phyloP scores from a whole-genome alignment of 2,113 vertebrate genomes.

The Hypocryptadius cinnamomeus region DNA sequence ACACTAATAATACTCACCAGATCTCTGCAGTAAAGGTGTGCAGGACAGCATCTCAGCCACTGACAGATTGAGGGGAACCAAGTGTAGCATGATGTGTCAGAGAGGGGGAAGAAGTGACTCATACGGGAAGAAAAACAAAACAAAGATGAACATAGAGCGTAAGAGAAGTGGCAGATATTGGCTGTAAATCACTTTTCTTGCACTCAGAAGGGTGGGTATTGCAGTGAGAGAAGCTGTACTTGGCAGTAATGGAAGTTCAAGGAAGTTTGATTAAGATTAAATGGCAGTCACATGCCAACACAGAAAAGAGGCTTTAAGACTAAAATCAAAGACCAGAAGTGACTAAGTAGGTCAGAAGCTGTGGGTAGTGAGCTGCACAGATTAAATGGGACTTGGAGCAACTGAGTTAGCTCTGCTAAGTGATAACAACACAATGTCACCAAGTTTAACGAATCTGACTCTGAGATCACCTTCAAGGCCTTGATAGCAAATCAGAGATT shows the following conservation, averaged over 20 bases:
- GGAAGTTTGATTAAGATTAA: conserved; percentile 53
- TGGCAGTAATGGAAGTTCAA: background rate
- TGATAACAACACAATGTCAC: conserved; percentile 23
- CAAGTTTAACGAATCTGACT: conserved; percentile 16
- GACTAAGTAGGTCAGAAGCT: conserved; percentile 34
- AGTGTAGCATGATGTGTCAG: background rate
- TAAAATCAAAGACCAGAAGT: conserved; percentile 46
- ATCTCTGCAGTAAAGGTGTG: background rate
- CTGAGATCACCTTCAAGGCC: conserved; percentile 34
- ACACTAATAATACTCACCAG: background rate
- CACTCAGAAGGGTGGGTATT: background rate
- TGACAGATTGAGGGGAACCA: background rate
- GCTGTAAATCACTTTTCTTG: background rate
- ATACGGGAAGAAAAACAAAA: conserved; percentile 35
- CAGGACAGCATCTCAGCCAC: background rate
- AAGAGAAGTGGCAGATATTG: background rate
- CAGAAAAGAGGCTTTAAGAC: background rate
- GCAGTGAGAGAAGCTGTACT: background rate
- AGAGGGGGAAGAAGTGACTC: conserved; percentile 19
- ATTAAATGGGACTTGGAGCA: conserved; percentile 8
- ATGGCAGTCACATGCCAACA: background rate
- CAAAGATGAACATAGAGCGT: background rate
- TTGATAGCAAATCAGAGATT: conserved; percentile 8
- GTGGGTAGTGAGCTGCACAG: background rate
- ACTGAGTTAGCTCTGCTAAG: conserved; percentile 5